Base-by-base conservation (phyloP, 2,888 invertebrate genomes). In the Pantelozetes paolii region DNA sequence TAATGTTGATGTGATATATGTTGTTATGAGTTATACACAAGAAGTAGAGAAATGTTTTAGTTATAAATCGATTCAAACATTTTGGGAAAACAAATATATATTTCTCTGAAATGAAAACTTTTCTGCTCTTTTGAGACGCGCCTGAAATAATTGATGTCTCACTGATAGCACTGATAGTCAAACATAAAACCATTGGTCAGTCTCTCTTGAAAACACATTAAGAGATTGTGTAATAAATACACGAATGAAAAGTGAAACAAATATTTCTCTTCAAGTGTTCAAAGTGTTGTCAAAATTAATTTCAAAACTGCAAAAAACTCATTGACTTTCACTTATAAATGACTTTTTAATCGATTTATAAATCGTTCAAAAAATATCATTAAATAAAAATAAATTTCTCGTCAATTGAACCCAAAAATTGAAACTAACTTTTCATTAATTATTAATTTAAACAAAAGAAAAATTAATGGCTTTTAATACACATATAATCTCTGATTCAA, bases 31-130 rank as follows among this genome's bases (percentile, higher is more conserved):
- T 32, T 62, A 62, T 62, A 32, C 11, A 28, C 8, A n/a, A 26
- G 28, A 32, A 62, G 13, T 15, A 32, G 59, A 32, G 13, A 30
- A 32, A 32, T 23, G 32, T 18, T 32, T 62, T 26, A n/a, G 18
- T 18, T 11, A 42, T 40, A 20, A 42, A 67, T 67, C 67, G 36
- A 40, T 67, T 20, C 30, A 30, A 42, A 62, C 30, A 62, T 62
- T 62, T 57, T 32, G n/a, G 67, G 42, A 23, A 67, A 67, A 42
- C 67, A 67, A 67, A 67, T 67, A 67, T 67, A 42, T 62, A 32
- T 23, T 54, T 45, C 11, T 36, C 6, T 57, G 57, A 28, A 28
- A 57, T 8, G n/a, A 64, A 42, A 67, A 40, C 42, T 67, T 67
- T 36, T 67, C 40, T 67, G 36, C 11, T 67, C 32, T 67, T 20